Evolutionary conservation across 2,113 vertebrate genomes (phyloP), one percentile per base, ranked within the genome.

Genomic region (Chamaea fasciata): DNA sequence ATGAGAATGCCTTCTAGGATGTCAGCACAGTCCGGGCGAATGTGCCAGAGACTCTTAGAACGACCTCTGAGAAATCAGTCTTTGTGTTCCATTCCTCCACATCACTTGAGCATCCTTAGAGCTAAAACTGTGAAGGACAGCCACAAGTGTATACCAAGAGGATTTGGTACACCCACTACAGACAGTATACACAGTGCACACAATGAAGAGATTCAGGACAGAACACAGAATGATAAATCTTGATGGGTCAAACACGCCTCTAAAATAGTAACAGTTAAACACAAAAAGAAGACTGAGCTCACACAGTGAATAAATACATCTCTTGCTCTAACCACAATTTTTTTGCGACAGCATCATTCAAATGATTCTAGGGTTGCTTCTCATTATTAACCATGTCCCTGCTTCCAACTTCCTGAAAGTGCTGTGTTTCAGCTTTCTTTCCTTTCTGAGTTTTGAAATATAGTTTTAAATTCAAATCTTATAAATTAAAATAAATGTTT

Each of bases 1-100:
- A 87, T 55, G 6, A 91, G 8, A 26, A 60, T 20, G 9, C 63
- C 65, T 67, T 74, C 53, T 9, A 80, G 10, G n/a, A 86, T 27
- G 37, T 22, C 37, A 80, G 39, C 15, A 69, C 13, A 41, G 50
- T 80, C 73, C 0, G 0, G 0, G 42, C 1, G 15, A 18, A 41
- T 1, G 0, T 50, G 19, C 15, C 31, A 55, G 28, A 80, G n/a
- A 35, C 50, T 60, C 23, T 49, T 6, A 65, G 12, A 27, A 56
- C 8, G 57, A 85, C 22, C 6, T 47, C 3, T 50, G 37, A 31
- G 27, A 73, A 55, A 56, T 33, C 0, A 5, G 14, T 24, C 59
- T 64, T 39, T 56, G 16, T 23, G 28, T 42, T 55, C 39, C 17
- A 19, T 50, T 70, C 26, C 24, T 35, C 20, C n/a, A 13, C 2